Evolutionary conservation across 1,140 invertebrate genomes (phyloP).

Genomic region (Argopecten irradians): DNA sequence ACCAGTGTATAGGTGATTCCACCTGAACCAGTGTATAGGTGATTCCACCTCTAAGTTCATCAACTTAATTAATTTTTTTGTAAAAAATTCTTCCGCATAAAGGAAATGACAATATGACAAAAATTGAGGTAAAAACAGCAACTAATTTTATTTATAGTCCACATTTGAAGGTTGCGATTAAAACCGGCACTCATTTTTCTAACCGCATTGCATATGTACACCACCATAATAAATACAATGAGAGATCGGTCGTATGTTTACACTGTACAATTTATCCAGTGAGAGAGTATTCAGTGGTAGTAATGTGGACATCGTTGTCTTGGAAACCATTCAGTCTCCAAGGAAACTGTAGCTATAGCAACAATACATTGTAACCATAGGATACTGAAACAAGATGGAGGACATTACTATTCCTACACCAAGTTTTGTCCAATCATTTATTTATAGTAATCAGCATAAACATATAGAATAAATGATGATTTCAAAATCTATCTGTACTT

Average conservation of each 20-base stretch:
- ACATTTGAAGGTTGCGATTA: constrained; percentile 21
- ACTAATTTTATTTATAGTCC: constrained; percentile 14
- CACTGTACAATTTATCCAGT: background rate
- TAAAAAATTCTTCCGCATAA: background rate
- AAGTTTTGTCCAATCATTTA: background rate
- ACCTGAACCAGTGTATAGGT: too few species aligned
- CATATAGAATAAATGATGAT: background rate
- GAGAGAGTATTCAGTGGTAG: background rate
- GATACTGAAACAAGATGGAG: background rate
- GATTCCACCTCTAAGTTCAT: too few species aligned
- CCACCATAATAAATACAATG: background rate
- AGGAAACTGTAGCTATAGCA: background rate
- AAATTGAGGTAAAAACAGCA: constrained; percentile 11
- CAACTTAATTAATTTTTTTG: too few species aligned
- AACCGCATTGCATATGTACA: constrained; percentile 21
- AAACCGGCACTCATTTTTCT: constrained; percentile 21
- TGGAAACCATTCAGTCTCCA: constrained; percentile 3
- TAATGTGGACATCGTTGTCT: background rate
- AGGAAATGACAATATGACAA: background rate
- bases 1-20: too few species aligned
- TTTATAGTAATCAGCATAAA: background rate
- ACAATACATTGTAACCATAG: background rate
- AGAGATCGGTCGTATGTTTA: background rate
- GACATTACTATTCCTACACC: background rate
- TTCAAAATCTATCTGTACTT: too few species aligned